phyloP scores from a whole-genome alignment of 2,797 vertebrate genomes.

The Pseudopleuronectes americanus region DNA sequence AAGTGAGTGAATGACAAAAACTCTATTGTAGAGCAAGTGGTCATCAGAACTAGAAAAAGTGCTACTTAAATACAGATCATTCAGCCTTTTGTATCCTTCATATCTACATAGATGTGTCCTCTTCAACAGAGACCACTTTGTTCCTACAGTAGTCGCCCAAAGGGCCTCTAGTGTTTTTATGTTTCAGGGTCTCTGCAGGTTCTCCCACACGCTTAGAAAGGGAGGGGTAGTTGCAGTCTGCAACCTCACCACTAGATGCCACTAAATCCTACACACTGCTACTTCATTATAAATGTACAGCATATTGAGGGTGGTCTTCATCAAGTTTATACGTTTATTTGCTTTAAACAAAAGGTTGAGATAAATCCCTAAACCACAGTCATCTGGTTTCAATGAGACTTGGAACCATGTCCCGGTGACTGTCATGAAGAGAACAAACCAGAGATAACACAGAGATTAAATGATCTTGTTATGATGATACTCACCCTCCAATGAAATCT shows the following conservation, averaged over 20 bases:
- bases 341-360: no score
- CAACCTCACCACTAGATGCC: not conserved
- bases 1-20: no score
- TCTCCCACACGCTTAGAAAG: no score
- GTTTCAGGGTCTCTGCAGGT: not conserved
- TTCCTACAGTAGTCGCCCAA: no score
- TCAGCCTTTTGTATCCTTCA: no score
- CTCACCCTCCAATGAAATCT: constrained; percentile 82
- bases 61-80: no score
- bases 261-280: not conserved
- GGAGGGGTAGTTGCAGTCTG: not conserved
- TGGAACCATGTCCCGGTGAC: not conserved
- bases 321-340: not conserved
- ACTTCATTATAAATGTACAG: not conserved
- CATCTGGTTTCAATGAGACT: constrained; percentile 41
- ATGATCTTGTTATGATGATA: constrained; percentile 7
- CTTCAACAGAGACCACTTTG: no score
- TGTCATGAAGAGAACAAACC: not conserved
- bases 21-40: no score
- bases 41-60: no score
- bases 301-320: not conserved
- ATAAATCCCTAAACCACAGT: constrained; percentile 1
- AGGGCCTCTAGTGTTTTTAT: no score
- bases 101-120: no score
- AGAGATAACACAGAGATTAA: not conserved